phyloP scores from a whole-genome alignment of 2,113 vertebrate genomes.

The Telmatochromis sp. region DNA sequence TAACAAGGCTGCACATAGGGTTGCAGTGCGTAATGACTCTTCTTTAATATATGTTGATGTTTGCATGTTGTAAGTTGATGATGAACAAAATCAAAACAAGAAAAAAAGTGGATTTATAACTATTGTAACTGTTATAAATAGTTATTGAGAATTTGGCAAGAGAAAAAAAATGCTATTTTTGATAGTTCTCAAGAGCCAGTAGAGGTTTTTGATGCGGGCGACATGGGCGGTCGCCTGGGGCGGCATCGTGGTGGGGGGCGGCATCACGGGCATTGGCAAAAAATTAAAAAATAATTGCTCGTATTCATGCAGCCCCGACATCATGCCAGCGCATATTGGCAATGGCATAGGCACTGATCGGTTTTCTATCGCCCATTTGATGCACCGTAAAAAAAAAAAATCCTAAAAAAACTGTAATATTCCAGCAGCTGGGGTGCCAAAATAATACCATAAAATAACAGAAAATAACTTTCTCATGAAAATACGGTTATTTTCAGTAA shows the following conservation, averaged over 20 bases:
- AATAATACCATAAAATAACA: accelerated
- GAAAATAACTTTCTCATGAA: no score
- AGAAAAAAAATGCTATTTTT: neutral
- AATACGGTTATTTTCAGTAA: no score
- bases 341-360: neutral
- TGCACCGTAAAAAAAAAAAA: no score
- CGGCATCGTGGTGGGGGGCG: no score
- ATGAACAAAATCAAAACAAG: neutral
- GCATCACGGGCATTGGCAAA: no score
- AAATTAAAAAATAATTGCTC: no score
- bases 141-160: neutral
- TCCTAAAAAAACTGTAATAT: no score
- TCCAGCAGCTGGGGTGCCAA: no score
- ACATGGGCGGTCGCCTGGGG: no score
- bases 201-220: no score
- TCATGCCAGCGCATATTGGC: no score
- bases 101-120: neutral
- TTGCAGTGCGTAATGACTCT: neutral
- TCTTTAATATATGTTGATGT: neutral
- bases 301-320: no score
- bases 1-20: neutral
- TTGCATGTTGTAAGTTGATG: neutral
- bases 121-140: neutral
- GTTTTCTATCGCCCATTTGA: neutral
- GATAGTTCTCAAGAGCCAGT: neutral